phyloP scores from a whole-genome alignment of 1,140 invertebrate species.

The Cherax destructor region DNA sequence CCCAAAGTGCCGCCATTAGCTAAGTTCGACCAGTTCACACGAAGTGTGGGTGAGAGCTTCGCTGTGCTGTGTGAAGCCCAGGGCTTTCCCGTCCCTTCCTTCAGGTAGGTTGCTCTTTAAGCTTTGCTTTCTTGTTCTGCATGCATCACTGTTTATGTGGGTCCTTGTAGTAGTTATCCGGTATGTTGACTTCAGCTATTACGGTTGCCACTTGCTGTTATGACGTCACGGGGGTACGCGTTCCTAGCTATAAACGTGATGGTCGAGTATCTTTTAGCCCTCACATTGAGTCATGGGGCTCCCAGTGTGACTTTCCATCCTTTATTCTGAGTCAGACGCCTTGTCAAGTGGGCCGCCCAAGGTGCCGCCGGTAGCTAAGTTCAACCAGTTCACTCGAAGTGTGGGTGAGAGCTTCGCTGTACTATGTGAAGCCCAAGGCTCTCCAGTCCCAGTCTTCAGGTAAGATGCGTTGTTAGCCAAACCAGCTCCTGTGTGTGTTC shows the following conservation, averaged over 20 bases:
- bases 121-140: too few relatives aligned
- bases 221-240: background rate
- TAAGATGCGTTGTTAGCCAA: constrained; percentile 67
- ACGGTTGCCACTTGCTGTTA: too few relatives aligned
- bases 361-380: constrained; percentile 39
- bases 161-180: too few relatives aligned
- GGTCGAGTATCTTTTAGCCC: too few relatives aligned
- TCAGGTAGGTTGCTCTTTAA: constrained; percentile 75
- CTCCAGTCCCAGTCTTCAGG: constrained; percentile 82
- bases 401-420: constrained; percentile 57
- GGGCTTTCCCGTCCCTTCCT: constrained; percentile 80
- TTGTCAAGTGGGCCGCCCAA: constrained; percentile 56
- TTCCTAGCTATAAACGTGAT: too few relatives aligned
- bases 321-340: constrained; percentile 31
- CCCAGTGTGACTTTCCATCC: background rate
- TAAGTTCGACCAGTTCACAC: constrained; percentile 48
- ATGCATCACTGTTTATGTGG: too few relatives aligned
- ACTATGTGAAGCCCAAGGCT: constrained; percentile 68
- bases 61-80: constrained; percentile 69
- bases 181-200: too few relatives aligned
- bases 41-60: constrained; percentile 40
- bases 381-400: constrained; percentile 48
- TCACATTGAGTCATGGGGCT: too few relatives aligned
- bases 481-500: background rate
- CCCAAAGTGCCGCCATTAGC: constrained; percentile 43